Base-by-base conservation (phyloP, 2,797 vertebrate genomes). In the Rhynchotus rufescens region DNA sequence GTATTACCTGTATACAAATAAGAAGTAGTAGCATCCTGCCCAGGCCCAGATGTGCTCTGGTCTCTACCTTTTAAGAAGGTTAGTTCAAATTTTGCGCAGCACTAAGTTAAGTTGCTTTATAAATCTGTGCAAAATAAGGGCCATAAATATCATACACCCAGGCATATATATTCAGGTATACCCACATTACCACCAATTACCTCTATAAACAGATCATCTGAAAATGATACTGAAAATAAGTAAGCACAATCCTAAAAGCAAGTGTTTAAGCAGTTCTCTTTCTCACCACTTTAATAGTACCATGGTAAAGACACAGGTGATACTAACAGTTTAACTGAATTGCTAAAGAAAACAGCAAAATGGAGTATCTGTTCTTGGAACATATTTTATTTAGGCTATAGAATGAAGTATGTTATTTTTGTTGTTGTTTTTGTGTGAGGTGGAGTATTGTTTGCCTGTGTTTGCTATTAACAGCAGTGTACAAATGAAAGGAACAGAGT, bases 391-490 rank as follows among this genome's bases (percentile, higher is more conserved):
- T 52, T 79, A 65, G 17, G 30, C 34, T 13, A 9, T 3, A 30
- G 57, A 74, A 82, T 14, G 67, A 75, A 83, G 66, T 51, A 23
- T 25, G 2, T 8, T 0, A 0, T 7, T 13, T 42, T 44, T 8
- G 34, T 28, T 26, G 14, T 26, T 26, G 12, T 51, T 51, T 4
- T 51, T 52, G 51, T 26, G 51, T 10, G 17, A 34, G 56, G 19
- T 38, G 45, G 89, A 40, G 36, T 77, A 40, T 60, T 95, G 80
- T 76, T 90, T 93, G 45, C 89, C 49, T 89, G n/a, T n/a, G 38
- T 92, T 92, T 88, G 47, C 26, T 6, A 1, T 83, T 85, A 60
- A 73, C 20, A 72, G 38, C 81, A 15, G 36, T 42, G 8, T 71
- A 69, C 30, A 82, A 82, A 84, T 65, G 69, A 74, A 91, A 84